Conservation (phyloP, 2,888 invertebrate species). For the Spilosoma lubricipeda region DNA sequence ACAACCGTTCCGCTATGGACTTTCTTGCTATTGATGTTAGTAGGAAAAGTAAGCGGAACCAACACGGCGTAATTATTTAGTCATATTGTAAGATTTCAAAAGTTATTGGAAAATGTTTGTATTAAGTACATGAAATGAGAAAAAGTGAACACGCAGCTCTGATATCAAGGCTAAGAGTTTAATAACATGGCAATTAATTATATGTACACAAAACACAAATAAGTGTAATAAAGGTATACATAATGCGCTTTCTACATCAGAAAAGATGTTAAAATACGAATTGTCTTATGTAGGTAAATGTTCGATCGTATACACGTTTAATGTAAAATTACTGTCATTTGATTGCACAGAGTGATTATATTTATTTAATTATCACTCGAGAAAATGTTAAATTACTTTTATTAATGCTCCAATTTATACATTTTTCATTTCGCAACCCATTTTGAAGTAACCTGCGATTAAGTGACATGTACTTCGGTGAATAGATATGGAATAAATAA, state of each 20-base stretch:
- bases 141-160: constrained; percentile 7
- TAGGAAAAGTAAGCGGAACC: constrained; percentile 20
- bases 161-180: constrained; percentile 30
- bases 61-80: constrained; percentile 8
- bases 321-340: constrained; percentile 35
- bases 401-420: not conserved
- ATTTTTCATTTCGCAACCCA: not conserved
- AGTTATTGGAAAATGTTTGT: not conserved
- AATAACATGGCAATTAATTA: constrained; percentile 34
- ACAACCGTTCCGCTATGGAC: constrained; percentile 1
- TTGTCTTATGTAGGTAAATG: constrained; percentile 25
- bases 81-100: constrained; percentile 11
- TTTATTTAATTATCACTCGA: constrained; percentile 10
- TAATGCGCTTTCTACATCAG: constrained; percentile 42
- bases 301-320: not conserved
- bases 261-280: constrained; percentile 43
- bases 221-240: constrained; percentile 45
- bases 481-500: no score
- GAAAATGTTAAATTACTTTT: not conserved
- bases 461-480: no score
- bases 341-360: constrained; percentile 10
- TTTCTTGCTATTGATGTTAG: constrained; percentile 10
- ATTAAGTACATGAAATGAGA: not conserved
- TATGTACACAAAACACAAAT: constrained; percentile 31
- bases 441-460: not conserved